phyloP scores from a whole-genome alignment of 1,140 invertebrate species.

The Cydia strobilella region DNA sequence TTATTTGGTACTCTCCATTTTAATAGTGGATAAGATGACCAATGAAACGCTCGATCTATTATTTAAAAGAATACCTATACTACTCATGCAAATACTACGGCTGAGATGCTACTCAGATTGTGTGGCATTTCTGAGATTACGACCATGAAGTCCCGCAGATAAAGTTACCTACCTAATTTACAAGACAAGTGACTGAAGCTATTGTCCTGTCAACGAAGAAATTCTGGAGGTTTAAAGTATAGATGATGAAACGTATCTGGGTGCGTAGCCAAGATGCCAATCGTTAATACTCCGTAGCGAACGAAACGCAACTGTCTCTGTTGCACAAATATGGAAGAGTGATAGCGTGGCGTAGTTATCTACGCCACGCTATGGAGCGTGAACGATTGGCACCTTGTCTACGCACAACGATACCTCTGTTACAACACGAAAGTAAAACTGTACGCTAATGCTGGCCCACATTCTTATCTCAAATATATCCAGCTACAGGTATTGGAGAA shows the following conservation, averaged over 20 bases:
- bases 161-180: neutral
- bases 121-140: constrained; percentile 5
- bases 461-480: neutral
- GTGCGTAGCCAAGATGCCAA: no score
- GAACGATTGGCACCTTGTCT: no score
- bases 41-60: no score
- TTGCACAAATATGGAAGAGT: no score
- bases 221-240: constrained; percentile 5
- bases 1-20: no score
- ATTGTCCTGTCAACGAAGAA: constrained; percentile 3
- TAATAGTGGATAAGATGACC: no score
- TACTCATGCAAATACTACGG: neutral
- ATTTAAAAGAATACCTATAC: no score
- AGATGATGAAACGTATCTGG: neutral
- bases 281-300: no score
- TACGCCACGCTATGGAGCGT: no score
- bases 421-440: neutral
- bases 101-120: neutral
- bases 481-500: no score
- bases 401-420: neutral
- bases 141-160: neutral
- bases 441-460: neutral
- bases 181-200: neutral
- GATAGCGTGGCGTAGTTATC: no score
- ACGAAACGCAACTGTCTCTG: no score